Conservation (phyloP, 2,888 invertebrate genomes). For the Rhyacophila evoluta region DNA sequence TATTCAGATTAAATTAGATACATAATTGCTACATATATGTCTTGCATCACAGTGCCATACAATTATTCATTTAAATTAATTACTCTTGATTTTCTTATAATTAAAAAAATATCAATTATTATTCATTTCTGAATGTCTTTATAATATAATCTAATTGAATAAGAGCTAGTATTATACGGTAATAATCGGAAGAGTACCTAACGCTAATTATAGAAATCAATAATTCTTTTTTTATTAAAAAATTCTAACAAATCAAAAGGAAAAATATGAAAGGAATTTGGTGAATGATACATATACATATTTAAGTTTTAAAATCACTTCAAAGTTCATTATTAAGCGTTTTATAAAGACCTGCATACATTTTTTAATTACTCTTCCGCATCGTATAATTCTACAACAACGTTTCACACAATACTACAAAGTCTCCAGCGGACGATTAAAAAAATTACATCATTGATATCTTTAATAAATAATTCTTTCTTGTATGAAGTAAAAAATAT, state of each 20-base stretch:
- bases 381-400: background rate
- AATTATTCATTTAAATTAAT: slow-evolving; percentile 41
- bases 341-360: slow-evolving; percentile 23
- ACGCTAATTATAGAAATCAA: background rate
- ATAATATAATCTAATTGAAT: slow-evolving; percentile 43
- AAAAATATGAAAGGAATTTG: slow-evolving; percentile 1
- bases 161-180: slow-evolving; percentile 34
- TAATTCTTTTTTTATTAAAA: slow-evolving; percentile 23
- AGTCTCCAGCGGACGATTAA: background rate
- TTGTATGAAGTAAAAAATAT: background rate
- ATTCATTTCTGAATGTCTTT: slow-evolving; percentile 41
- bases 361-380: slow-evolving; percentile 1
- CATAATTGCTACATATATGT: background rate
- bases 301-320: slow-evolving; percentile 24
- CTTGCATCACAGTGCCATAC: slow-evolving; percentile 38
- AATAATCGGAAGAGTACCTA: slow-evolving; percentile 34
- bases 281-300: slow-evolving; percentile 23
- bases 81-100: slow-evolving; percentile 43
- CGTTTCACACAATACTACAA: background rate
- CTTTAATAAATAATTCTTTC: background rate
- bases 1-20: background rate
- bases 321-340: background rate
- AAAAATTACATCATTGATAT: too few relatives aligned
- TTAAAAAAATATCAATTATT: slow-evolving; percentile 51
- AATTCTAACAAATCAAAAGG: slow-evolving; percentile 28